These are phyloP conservation scores for Cygnus olor DNA, from an alignment of 2,797 vertebrate genomes.

Conservation along the genomic window DNA sequence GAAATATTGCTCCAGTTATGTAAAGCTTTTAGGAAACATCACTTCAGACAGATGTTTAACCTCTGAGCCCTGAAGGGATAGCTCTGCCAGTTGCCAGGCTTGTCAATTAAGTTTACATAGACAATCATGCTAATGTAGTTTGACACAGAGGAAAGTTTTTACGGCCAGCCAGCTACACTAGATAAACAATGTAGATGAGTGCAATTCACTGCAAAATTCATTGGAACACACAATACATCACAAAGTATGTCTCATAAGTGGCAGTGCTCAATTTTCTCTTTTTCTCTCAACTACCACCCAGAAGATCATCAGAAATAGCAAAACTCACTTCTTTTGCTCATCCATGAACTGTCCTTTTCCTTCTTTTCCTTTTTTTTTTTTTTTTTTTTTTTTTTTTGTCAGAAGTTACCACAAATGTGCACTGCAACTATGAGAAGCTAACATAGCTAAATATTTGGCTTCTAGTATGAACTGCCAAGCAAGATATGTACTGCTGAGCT, in stretches of 20 bases:
- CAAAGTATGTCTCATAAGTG: background rate
- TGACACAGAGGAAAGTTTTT: slow-evolving; percentile 59
- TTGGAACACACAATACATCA: background rate
- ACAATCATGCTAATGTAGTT: slow-evolving; percentile 57
- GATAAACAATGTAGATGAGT: slow-evolving; percentile 55
- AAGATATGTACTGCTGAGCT: background rate
- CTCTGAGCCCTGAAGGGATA: slow-evolving; percentile 55
- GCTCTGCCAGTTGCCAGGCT: slow-evolving; percentile 31
- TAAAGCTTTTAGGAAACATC: slow-evolving; percentile 74
- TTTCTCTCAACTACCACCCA: background rate
- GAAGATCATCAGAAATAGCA: background rate
- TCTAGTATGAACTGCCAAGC: background rate
- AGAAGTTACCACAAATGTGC: background rate
- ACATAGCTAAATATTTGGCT: background rate
- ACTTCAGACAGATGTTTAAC: slow-evolving; percentile 74
- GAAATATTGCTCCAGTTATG: slow-evolving; percentile 43
- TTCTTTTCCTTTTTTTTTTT: background rate
- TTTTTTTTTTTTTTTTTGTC: background rate
- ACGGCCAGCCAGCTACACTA: slow-evolving; percentile 14
- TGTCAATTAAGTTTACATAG: slow-evolving; percentile 76
- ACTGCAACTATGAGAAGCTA: background rate
- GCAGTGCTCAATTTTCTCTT: background rate
- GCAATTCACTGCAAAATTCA: background rate
- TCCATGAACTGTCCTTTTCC: background rate
- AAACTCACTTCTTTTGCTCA: background rate